These are phyloP conservation scores for Adelphocoris suturalis DNA, from an alignment of 2,888 invertebrate species.

Conservation along the genomic window DNA sequence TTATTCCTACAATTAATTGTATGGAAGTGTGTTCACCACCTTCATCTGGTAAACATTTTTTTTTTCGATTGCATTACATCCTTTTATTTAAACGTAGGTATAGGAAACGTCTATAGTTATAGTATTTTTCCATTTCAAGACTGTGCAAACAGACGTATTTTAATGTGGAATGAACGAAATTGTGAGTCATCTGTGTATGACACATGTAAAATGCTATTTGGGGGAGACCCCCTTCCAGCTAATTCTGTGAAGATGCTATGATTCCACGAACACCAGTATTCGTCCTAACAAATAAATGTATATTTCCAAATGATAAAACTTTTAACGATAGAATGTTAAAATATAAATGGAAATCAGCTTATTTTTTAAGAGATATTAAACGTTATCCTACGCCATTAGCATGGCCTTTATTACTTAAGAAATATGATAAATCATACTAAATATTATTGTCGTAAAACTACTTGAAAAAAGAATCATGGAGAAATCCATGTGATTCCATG, in stretches of 20 bases:
- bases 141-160: background rate
- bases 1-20: background rate
- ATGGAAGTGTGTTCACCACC: background rate
- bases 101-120: slow-evolving; percentile 14
- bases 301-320: slow-evolving; percentile 15
- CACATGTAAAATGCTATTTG: no score
- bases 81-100: background rate
- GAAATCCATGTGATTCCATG: no score
- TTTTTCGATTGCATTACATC: background rate
- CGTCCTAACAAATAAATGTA: background rate
- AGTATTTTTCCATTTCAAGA: slow-evolving; percentile 10
- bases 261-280: background rate
- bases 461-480: no score
- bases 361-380: background rate
- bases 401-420: background rate
- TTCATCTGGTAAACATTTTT: background rate
- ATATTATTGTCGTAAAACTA: no score
- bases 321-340: slow-evolving; percentile 17
- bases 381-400: background rate
- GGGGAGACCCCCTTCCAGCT: slow-evolving; percentile 3
- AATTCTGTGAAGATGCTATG: slow-evolving; percentile 36
- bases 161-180: background rate
- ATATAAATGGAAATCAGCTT: background rate
- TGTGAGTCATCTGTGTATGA: no score
- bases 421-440: no score